A percentile compares a stretch with the other conserved stretches of the same genome.
These are phyloP conservation scores for Artibeus lituratus DNA, from an alignment of 2,797 vertebrate species.

Conservation along the genomic window DNA sequence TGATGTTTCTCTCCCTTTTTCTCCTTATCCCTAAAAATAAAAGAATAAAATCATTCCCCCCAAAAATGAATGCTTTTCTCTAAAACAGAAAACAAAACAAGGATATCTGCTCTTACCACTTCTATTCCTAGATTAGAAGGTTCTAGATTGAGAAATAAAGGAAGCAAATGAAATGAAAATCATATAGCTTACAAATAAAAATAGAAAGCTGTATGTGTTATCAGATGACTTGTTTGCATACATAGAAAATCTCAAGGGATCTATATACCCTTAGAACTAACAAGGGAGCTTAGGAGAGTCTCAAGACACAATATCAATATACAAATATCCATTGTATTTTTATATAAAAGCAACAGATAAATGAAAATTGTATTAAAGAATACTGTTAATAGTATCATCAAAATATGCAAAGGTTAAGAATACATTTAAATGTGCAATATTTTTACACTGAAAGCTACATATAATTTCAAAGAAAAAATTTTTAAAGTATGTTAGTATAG, in stretches of 20 bases:
- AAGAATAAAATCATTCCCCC: too few species aligned
- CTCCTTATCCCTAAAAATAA: too few species aligned
- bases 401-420: not conserved
- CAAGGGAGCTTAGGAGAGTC: not conserved
- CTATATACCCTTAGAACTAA: not conserved
- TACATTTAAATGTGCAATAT: not conserved
- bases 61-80: not conserved
- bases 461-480: not conserved
- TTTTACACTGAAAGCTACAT: not conserved
- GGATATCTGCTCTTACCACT: not conserved
- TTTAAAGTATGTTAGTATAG: not conserved
- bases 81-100: slow-evolving; percentile 17
- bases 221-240: not conserved
- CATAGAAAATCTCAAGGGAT: not conserved
- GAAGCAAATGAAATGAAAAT: not conserved
- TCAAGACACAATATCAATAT: not conserved
- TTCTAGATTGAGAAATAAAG: not conserved
- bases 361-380: not conserved
- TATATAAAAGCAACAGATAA: not conserved
- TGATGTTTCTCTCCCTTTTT: too few species aligned
- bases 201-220: not conserved
- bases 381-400: not conserved
- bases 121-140: not conserved
- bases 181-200: not conserved
- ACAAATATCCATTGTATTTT: not conserved